phyloP scores from a whole-genome alignment of 2,888 invertebrate genomes.

The Sabatieria punctata region DNA sequence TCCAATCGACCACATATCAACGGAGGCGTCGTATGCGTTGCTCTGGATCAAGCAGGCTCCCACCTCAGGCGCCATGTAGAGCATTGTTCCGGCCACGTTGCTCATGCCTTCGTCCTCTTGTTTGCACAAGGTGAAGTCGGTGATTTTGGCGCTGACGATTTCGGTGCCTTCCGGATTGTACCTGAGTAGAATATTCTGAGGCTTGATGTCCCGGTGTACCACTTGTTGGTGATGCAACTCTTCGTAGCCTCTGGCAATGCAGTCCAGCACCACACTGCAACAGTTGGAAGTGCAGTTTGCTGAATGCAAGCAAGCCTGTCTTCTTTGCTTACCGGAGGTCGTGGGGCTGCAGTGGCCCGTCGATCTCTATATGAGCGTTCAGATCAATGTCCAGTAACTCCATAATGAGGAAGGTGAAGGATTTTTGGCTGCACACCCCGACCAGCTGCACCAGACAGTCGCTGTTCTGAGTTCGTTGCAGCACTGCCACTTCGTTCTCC shows the following conservation, averaged over 20 bases:
- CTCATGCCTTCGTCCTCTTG: background rate
- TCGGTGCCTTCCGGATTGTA: background rate
- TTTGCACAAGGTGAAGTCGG: conserved; percentile 1
- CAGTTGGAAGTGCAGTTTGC: background rate
- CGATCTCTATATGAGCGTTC: background rate
- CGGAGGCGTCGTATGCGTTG: background rate
- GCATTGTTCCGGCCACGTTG: background rate
- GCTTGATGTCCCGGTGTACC: conserved; percentile 4
- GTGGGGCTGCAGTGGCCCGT: background rate
- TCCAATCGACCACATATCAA: conserved; percentile 6
- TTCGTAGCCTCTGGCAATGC: background rate
- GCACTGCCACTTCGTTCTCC: background rate
- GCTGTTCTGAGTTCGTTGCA: background rate
- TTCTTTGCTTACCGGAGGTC: too few relatives aligned
- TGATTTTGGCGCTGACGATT: conserved; percentile 17
- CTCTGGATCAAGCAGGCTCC: background rate
- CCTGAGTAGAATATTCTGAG: conserved; percentile 3
- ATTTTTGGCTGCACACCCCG: background rate
- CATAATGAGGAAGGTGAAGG: conserved; percentile 2
- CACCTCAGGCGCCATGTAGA: conserved; percentile 1
- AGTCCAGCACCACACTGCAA: background rate
- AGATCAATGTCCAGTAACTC: conserved; percentile 1
- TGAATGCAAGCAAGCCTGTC: too few relatives aligned
- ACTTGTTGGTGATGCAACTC: background rate
- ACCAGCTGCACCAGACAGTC: background rate